These are phyloP conservation scores for Polypterus bichir DNA, from an alignment of 2,113 vertebrate species.

Conservation along the genomic window DNA sequence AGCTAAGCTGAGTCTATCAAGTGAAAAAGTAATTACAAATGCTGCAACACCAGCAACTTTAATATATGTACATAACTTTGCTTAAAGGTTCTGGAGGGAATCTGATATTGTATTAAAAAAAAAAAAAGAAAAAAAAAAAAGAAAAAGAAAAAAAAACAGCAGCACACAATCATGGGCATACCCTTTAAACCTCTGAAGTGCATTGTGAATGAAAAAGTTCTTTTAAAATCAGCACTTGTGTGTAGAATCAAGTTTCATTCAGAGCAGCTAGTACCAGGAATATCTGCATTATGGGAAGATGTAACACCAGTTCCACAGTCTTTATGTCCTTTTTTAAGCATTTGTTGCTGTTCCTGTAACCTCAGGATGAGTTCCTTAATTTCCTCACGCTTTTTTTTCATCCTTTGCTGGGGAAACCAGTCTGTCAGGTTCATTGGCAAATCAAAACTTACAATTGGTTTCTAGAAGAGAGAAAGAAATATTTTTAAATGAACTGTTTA, in stretches of 20 bases:
- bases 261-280: conserved; percentile 46
- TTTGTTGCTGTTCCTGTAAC: conserved; percentile 70
- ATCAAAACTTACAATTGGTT: conserved; percentile 80
- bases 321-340: conserved; percentile 50
- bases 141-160: conserved; percentile 24
- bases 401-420: conserved; percentile 88
- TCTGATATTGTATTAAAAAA: conserved; percentile 43
- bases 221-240: conserved; percentile 27
- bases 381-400: conserved; percentile 94
- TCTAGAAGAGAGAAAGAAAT: conserved; percentile 44
- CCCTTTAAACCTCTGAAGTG: conserved; percentile 36
- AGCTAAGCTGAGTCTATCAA: conserved; percentile 59
- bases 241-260: conserved; percentile 30
- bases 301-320: conserved; percentile 38
- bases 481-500: not conserved
- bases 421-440: conserved; percentile 79
- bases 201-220: not conserved
- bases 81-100: conserved; percentile 50
- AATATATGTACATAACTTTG: conserved; percentile 82
- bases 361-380: conserved; percentile 79
- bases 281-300: conserved; percentile 34
- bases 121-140: not conserved
- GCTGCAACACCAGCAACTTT: conserved; percentile 72
- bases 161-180: conserved; percentile 48
- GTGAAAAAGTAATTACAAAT: conserved; percentile 81